These are phyloP conservation scores for Heterodera filipjevi DNA, from an alignment of 2,888 invertebrate genomes.

Conservation along the genomic window DNA sequence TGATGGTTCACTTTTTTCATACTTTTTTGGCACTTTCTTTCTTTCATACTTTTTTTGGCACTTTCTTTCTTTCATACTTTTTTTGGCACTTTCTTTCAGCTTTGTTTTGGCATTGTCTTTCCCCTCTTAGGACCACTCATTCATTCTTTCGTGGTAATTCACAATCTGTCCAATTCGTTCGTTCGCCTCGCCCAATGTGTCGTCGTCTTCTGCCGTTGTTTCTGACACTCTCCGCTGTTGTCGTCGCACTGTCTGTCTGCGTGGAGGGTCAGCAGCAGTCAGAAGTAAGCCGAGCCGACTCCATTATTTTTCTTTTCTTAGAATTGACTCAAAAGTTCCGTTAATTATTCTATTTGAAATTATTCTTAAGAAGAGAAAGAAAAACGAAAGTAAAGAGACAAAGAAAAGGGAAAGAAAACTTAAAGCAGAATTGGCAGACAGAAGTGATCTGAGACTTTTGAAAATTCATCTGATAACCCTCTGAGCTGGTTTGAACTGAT, in stretches of 20 bases:
- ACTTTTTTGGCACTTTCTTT: not conserved
- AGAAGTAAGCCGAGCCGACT: not conserved
- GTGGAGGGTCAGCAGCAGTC: not conserved
- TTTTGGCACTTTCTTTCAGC: not conserved
- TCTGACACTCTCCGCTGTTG: not conserved
- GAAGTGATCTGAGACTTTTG: no score
- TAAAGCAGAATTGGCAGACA: no score
- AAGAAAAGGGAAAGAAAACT: no score
- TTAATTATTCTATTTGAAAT: no score
- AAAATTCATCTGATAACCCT: no score
- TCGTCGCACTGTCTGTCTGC: not conserved
- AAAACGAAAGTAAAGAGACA: no score
- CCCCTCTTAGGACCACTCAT: not conserved
- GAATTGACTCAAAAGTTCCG: no score
- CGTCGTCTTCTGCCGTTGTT: conserved; percentile 1
- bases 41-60: not conserved
- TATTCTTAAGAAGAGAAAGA: no score
- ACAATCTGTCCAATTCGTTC: no score
- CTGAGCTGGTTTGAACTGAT: no score
- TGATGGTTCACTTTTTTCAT: no score
- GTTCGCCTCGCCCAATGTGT: not conserved
- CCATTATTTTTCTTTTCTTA: not conserved
- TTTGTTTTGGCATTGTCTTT: not conserved
- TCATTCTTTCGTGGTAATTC: not conserved
- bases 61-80: not conserved